Evolutionary conservation across 2,888 invertebrate genomes (phyloP), one percentile per base, ranked within the genome.

Genomic region (Suillia variegata): DNA sequence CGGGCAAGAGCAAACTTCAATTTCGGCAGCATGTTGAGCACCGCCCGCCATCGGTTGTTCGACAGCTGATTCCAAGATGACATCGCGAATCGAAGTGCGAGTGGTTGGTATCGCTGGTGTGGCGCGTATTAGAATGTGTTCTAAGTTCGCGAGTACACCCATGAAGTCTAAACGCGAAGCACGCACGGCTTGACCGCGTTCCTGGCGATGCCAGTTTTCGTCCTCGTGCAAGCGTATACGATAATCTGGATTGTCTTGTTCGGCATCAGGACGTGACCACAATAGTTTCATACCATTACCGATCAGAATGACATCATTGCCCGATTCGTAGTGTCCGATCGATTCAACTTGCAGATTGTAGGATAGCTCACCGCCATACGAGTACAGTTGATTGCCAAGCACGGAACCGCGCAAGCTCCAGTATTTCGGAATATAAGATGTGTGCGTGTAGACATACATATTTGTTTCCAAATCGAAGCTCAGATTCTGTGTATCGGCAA

Each of bases 1-100:
- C 0, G 94, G 94, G 75, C 96, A 96, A 54, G 86, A 83, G 78
- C 97, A 98, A 48, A 86, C 87, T 85, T 98, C 98, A 52, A 98
- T 90, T 58, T 88, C 89, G 2, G 84, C 85, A 1, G 95, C 94
- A 45, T 84, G 83, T 8, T 85, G 85, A 68, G 84, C 86, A 1
- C 85, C 85, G 31, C 88, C 86, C 49, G 85, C 84, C 51, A 87
- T 86, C 0, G 66, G 65, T 2, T 58, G 58, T 5, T 75, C 75
- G 2, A 75, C 65, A 0, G 95, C 93, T 2, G 92, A 91, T 69
- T 97, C 96, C 80, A 98, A 85, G 20, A 89, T 87, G 0, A 98
- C 90, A 75, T 96, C 94, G 60, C 92, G 89, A 48, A 98, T 87
- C 10, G 78, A 70, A 0, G 78, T 70, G 0, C 88, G 86, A 1